Evolutionary conservation across 2,888 invertebrate species (phyloP).

Genomic region (Callosobruchus maculatus): DNA sequence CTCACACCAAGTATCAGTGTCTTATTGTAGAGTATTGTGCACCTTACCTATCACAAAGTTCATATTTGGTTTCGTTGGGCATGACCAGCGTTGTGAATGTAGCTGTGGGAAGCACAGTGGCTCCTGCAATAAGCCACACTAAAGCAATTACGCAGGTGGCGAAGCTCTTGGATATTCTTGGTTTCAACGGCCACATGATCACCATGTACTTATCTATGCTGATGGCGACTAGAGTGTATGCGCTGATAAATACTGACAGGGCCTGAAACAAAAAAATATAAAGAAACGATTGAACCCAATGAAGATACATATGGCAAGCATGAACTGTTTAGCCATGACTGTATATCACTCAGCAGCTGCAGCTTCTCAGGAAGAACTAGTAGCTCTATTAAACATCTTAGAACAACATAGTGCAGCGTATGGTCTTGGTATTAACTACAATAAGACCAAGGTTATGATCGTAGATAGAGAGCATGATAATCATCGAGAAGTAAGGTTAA

Average conservation of each 20-base stretch:
- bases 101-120: constrained; percentile 78
- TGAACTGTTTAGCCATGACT: too few relatives aligned
- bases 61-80: constrained; percentile 57
- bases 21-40: background rate
- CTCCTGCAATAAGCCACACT: constrained; percentile 74
- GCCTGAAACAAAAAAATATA: constrained; percentile 29
- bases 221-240: constrained; percentile 87
- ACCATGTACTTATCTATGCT: constrained; percentile 88
- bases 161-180: constrained; percentile 70
- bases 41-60: constrained; percentile 63
- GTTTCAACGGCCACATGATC: constrained; percentile 83
- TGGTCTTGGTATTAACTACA: too few relatives aligned
- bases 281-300: too few relatives aligned
- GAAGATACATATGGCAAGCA: too few relatives aligned
- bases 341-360: too few relatives aligned
- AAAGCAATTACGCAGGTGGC: constrained; percentile 66
- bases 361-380: too few relatives aligned
- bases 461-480: too few relatives aligned
- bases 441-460: too few relatives aligned
- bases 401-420: too few relatives aligned
- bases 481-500: too few relatives aligned
- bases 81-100: constrained; percentile 67
- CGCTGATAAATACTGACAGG: constrained; percentile 78
- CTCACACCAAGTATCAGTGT: too few relatives aligned
- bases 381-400: too few relatives aligned